Conservation (phyloP, 1,140 invertebrate species). For the Coboldia fuscipes region DNA sequence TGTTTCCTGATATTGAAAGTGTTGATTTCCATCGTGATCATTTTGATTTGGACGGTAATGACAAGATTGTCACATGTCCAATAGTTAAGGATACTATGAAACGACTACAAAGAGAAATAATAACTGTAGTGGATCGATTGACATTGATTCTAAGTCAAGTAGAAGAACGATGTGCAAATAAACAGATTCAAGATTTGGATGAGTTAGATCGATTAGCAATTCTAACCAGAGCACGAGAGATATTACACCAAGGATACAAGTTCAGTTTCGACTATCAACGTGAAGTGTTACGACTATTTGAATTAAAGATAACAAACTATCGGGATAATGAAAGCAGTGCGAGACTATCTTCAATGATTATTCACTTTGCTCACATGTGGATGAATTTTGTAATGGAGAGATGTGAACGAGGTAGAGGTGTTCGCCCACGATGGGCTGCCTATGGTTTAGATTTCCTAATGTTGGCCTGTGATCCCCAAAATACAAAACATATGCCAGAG, state of each 20-base stretch:
- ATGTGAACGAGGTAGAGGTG: constrained; percentile 62
- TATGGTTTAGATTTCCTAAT: constrained; percentile 72
- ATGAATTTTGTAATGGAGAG: constrained; percentile 64
- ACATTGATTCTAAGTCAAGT: constrained; percentile 35
- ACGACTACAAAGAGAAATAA: constrained; percentile 33
- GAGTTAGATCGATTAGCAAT: constrained; percentile 26
- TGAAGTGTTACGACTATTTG: constrained; percentile 43
- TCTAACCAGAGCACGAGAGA: constrained; percentile 45
- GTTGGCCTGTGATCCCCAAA: constrained; percentile 56
- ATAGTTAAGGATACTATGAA: constrained; percentile 37
- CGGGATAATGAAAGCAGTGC: constrained; percentile 12
- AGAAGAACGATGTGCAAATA: constrained; percentile 30
- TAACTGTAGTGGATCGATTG: constrained; percentile 36
- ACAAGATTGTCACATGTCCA: constrained; percentile 21
- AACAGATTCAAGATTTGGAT: constrained; percentile 23
- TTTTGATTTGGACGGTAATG: constrained; percentile 21
- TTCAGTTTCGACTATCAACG: constrained; percentile 81
- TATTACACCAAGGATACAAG: constrained; percentile 67
- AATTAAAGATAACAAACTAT: constrained; percentile 13
- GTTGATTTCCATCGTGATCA: constrained; percentile 22
- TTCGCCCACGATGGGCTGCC: constrained; percentile 64
- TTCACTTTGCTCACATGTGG: constrained; percentile 65
- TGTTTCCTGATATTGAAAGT: constrained; percentile 45
- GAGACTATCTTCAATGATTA: constrained; percentile 25
- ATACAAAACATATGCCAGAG: constrained; percentile 50